Base-by-base conservation (phyloP, 1,140 invertebrate genomes). In the Pteromalus puparum region DNA sequence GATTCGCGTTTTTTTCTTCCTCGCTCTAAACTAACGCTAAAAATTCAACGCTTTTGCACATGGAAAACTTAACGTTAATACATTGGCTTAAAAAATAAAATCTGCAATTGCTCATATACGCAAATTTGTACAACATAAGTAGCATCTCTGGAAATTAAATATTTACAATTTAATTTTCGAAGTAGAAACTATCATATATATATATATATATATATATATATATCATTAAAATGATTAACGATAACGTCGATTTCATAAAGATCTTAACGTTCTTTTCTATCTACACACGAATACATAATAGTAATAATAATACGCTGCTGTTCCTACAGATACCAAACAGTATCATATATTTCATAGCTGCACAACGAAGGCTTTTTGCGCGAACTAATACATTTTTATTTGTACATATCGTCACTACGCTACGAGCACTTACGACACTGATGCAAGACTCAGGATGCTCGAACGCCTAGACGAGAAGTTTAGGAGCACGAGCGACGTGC, bases 51-150 rank as follows among this genome's bases (percentile, higher is more conserved):
- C 42, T 67, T 72, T 75, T 80, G 70, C 70, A 74, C 65, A 67
- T 83, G 10, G 5, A 79, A 83, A 73, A 73, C 68, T 84, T 79
- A 78, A 85, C 73, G 75, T 42, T 65, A 82, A 68, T 68, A 77
- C 61, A 83, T 53, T 74, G 80, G 81, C 84, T 85, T 70, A 85
- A 81, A 86, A 85, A 86, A 85, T 81, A 86, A 61, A 61, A 26
- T 73, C 80, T 42, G 28, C 18, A 83, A 61, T 26, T 65, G 65
- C 26, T 75, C 73, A 82, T 12, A 61, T 77, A 61, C 46, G n/a
- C 75, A 75, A 75, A 46, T 74, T 85, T 46, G 76, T 74, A 67
- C 77, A 81, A 81, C 28, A 82, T 61, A 61, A 82, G 46, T 82
- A 82, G 80, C 28, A 82, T 82, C 70, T 74, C 48, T 61, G 46